Evolutionary conservation across 2,888 invertebrate genomes (phyloP), one percentile per base, ranked within the genome.

Genomic region (Lottia gigantea): DNA sequence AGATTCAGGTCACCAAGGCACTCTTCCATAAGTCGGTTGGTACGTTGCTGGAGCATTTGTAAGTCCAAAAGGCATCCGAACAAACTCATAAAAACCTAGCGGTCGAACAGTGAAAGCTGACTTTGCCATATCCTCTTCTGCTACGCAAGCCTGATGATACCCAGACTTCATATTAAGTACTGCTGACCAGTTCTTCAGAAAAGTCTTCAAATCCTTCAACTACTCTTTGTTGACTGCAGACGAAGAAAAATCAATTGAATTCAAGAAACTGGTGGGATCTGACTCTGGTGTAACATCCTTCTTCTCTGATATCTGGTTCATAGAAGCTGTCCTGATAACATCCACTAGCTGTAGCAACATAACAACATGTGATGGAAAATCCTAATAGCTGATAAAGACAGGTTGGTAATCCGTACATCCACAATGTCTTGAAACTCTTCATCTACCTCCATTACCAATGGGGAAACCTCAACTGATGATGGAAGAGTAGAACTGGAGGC

Each of bases 1-100:
- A 70, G 47, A 26, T 67, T 23, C 15, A 68, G 61, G 16, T 70
- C 74, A 40, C 40, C 40, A 40, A 40, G 40, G 11, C 40, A 40
- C 6, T 40, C 40, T 40, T 40, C 40, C 61, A 61, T 61, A 7
- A 61, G 19, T 23, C 61, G 61, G n/a, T 25, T 61, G 61, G 8
- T 23, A 61, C 4, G 19, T 61, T 61, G 61, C 61, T 11, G 61
- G 61, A 8, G 61, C 19, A 7, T 25, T 25, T 6, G 19, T 61
- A 6, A 61, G 7, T 12, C 61, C 61, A 23, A 23, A 25, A 8
- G 61, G 61, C 19, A 61, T 25, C 6, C 61, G 61, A 19, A 23
- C 6, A 12, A 61, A 61, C 25, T 61, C 6, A 12, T 23, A 61
- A 61, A 61, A 61, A 7, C 61, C 61, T 61, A 61, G 7, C 2